phyloP scores from a whole-genome alignment of 1,140 invertebrate genomes.

The Drosophila novamexicana region DNA sequence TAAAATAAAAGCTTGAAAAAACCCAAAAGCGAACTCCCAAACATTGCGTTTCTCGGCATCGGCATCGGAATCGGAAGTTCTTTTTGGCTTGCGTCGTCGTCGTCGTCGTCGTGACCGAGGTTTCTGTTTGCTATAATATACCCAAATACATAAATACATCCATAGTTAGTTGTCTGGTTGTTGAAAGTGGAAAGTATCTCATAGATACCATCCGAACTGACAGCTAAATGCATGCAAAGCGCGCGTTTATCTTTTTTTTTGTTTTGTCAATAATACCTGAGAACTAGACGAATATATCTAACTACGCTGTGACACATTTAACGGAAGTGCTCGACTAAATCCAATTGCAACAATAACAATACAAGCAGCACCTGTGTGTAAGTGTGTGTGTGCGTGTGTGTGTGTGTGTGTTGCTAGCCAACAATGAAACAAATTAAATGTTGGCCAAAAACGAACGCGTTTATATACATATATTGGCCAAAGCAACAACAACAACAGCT shows the following conservation, averaged over 20 bases:
- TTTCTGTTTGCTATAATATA: conserved; percentile 58
- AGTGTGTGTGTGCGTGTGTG: conserved; percentile 25
- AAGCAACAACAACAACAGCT: conserved; percentile 48
- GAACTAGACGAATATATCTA: conserved; percentile 29
- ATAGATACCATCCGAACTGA: conserved; percentile 59
- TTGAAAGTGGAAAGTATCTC: conserved; percentile 77
- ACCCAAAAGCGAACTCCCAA: conserved; percentile 38
- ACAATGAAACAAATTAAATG: conserved; percentile 60
- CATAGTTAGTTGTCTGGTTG: conserved; percentile 49
- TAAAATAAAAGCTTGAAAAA: conserved; percentile 4
- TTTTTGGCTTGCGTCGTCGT: conserved; percentile 60
- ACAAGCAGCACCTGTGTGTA: conserved; percentile 10
- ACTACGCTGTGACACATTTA: conserved; percentile 44
- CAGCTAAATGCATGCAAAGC: conserved; percentile 53
- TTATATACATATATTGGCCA: conserved; percentile 50
- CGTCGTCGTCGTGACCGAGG: conserved; percentile 66
- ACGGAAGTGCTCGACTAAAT: conserved; percentile 62
- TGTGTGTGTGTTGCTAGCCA: conserved; percentile 56
- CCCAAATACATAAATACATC: conserved; percentile 38
- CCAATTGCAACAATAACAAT: conserved; percentile 26
- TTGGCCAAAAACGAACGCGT: conserved; percentile 66
- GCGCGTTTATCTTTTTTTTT: conserved; percentile 61
- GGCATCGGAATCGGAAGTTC: conserved; percentile 69
- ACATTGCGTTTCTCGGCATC: conserved; percentile 46
- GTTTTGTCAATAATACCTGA: conserved; percentile 74